Evolutionary conservation across 2,113 vertebrate species (phyloP), one percentile per base, ranked within the genome.

Genomic region (Cromileptes altivelis): DNA sequence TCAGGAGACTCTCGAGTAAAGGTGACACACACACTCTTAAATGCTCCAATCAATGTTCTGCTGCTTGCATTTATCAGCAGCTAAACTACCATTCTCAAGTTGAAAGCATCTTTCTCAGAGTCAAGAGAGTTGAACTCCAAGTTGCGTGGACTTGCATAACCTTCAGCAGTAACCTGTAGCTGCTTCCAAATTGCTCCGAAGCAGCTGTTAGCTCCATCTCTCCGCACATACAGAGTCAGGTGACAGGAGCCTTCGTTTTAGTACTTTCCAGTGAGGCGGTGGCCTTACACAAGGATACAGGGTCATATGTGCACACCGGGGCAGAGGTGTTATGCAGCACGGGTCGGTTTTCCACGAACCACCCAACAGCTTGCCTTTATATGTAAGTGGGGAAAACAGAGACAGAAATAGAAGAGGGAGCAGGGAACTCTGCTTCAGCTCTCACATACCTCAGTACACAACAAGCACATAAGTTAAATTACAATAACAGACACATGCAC

Each of bases 261-360:
- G 2, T 84, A 49, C 70, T 87, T 89, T 81, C 76, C 57, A 71
- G 21, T 12, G 23, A 67, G 68, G 61, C 40, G 33, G 45, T 60
- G 75, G 55, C n/a, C 25, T 71, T 27, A 9, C 25, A 13, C 27
- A 56, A 57, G 53, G 69, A 64, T 52, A 71, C 1, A 14, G 68
- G 80, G 55, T 89, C 80, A 86, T 27, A 64, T 49, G 67, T 56
- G 73, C 75, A 75, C 73, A 47, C 19, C 6, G 65, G 42, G 70
- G 53, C 27, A 23, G 25, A 57, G 78, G 68, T 69, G 71, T 70
- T 64, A 37, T 27, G 19, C 9, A 9, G 79, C 78, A 49, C 2
- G 61, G 85, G 84, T 90, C 80, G 72, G 37, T 70, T 91, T 90
- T 85, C 83, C 65, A 18, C 11, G 55, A 87, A 75, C 49, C 69